These are phyloP conservation scores for Graphium colonna DNA, from an alignment of 2,888 invertebrate genomes.

Conservation along the genomic window DNA sequence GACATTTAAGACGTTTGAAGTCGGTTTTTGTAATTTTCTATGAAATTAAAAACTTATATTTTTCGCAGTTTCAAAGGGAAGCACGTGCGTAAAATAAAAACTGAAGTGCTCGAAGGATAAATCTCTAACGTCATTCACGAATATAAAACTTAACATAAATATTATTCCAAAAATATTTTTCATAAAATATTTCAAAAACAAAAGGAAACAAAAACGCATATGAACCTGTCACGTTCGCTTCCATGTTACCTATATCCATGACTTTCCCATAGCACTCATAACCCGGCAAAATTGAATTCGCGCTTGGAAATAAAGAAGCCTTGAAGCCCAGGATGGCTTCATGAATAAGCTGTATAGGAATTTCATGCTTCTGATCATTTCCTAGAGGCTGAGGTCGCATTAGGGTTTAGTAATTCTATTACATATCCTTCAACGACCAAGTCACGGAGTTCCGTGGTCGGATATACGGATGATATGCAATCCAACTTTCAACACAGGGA, in stretches of 20 bases:
- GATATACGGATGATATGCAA: too few relatives aligned
- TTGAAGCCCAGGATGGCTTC: conserved; percentile 13
- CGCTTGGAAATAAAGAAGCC: conserved; percentile 27
- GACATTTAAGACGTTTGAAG: too few relatives aligned
- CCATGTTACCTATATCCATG: conserved; percentile 31
- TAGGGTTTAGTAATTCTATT: conserved; percentile 52
- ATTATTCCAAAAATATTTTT: background rate
- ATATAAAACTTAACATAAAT: too few relatives aligned
- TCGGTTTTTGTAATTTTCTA: too few relatives aligned
- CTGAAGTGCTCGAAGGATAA: too few relatives aligned
- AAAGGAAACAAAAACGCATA: background rate
- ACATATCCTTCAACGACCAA: conserved; percentile 22
- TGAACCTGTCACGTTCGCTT: conserved; percentile 18
- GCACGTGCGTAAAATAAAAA: too few relatives aligned
- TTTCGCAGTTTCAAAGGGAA: too few relatives aligned
- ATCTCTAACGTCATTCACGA: too few relatives aligned
- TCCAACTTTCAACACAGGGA: too few relatives aligned
- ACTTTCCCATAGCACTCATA: conserved; percentile 33
- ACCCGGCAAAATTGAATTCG: conserved; percentile 44
- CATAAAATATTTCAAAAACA: too few relatives aligned
- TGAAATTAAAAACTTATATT: too few relatives aligned
- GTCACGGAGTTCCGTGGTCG: conserved; percentile 1
- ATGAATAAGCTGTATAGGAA: conserved; percentile 33
- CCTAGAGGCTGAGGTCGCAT: conserved; percentile 46
- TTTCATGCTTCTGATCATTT: conserved; percentile 40